Evolutionary conservation across 2,113 vertebrate species (phyloP).

Genomic region (Atractosteus spatula): DNA sequence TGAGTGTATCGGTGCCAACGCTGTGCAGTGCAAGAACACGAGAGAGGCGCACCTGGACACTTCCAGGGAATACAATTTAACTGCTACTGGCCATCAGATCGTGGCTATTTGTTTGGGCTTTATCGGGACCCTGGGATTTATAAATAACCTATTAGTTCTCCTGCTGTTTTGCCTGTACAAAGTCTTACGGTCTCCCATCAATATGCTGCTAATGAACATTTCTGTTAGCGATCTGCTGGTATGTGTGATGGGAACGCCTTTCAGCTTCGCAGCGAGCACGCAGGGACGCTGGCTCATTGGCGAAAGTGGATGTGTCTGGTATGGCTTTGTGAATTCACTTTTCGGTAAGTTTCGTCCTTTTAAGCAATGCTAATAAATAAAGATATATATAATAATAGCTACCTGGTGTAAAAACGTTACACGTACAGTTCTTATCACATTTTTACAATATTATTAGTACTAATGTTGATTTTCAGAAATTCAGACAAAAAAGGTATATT

Average conservation of each 20-base stretch:
- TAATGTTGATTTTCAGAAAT: too few species aligned
- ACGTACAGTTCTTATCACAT: too few species aligned
- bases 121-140: constrained; percentile 64
- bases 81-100: constrained; percentile 64
- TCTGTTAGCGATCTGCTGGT: constrained; percentile 76
- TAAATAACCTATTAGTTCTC: constrained; percentile 72
- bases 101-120: constrained; percentile 66
- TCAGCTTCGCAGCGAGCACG: constrained; percentile 76
- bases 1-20: constrained; percentile 53
- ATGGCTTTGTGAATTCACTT: constrained; percentile 74
- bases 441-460: too few species aligned
- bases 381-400: too few species aligned
- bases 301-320: constrained; percentile 73
- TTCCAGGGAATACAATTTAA: constrained; percentile 48
- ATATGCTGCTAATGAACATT: constrained; percentile 77
- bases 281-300: constrained; percentile 75
- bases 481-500: too few species aligned
- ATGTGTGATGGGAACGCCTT: constrained; percentile 74
- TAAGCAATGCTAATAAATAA: too few species aligned
- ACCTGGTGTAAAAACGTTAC: too few species aligned
- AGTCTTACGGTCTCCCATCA: constrained; percentile 74
- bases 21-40: constrained; percentile 52
- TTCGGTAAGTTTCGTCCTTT: constrained; percentile 64
- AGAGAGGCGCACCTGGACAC: constrained; percentile 41
- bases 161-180: constrained; percentile 72